A percentile compares a stretch with the other conserved stretches of the same genome.
Conservation (phyloP, 2,888 invertebrate genomes). For the Ramazzottius varieornatus region DNA sequence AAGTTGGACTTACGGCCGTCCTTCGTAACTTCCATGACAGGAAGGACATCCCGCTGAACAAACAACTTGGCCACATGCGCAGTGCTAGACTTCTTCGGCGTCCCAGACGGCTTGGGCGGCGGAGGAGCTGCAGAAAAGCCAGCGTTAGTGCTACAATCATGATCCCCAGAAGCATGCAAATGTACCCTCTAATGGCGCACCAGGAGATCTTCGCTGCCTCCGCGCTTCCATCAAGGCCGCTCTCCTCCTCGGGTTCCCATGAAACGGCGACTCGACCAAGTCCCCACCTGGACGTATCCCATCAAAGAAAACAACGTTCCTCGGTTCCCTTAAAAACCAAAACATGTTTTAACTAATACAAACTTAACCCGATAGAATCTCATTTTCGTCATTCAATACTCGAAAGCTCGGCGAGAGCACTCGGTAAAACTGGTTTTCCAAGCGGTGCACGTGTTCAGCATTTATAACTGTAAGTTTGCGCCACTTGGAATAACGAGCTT, state of each 20-base stretch:
- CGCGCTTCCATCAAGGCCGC: conserved; percentile 7
- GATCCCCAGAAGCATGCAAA: too few species aligned
- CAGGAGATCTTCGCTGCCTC: neutral
- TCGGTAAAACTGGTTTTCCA: too few species aligned
- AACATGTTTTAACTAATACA: too few species aligned
- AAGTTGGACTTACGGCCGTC: neutral
- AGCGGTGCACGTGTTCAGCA: too few species aligned
- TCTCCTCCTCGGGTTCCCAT: neutral
- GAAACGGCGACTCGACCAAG: conserved; percentile 41
- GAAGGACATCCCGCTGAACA: neutral
- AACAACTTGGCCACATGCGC: neutral
- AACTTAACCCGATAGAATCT: too few species aligned
- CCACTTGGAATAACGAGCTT: too few species aligned
- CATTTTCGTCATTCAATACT: too few species aligned
- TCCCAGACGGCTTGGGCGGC: neutral
- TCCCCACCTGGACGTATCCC: conserved; percentile 65
- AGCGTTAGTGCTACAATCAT: neutral
- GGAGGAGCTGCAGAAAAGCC: neutral
- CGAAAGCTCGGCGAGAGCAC: too few species aligned
- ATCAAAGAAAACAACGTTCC: conserved; percentile 62
- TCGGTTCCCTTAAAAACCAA: too few species aligned
- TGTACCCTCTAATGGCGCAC: conserved; percentile 2
- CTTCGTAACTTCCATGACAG: neutral
- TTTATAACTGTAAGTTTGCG: too few species aligned
- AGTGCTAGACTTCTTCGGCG: neutral